Percentiles rank a stretch among this genome's conserved stretches.
Evolutionary conservation across 2,797 vertebrate species (phyloP).

Genomic region (Diceros bicornis): DNA sequence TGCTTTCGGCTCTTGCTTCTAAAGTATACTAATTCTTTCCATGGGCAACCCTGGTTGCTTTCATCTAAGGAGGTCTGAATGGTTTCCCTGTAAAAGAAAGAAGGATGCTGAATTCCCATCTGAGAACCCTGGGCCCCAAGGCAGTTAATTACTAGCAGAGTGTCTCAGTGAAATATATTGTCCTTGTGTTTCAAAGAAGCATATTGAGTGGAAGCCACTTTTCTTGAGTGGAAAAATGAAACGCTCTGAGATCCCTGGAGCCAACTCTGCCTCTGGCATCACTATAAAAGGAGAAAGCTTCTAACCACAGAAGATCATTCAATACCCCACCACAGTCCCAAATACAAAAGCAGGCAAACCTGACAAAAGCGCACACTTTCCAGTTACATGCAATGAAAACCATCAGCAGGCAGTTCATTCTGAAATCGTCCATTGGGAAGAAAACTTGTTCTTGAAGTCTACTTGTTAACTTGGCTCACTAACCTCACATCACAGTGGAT

Average conservation of each 20-base stretch:
- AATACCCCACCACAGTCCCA: background rate
- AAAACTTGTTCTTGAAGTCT: background rate
- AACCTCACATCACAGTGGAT: background rate
- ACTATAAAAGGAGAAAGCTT: background rate
- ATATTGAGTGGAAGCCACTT: background rate
- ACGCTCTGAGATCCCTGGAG: background rate
- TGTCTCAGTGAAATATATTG: slow-evolving; percentile 13
- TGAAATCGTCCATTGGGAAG: background rate
- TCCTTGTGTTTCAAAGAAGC: slow-evolving; percentile 68
- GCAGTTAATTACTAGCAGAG: slow-evolving; percentile 67
- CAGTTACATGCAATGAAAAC: background rate
- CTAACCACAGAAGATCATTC: background rate
- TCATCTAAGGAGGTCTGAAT: slow-evolving; percentile 67
- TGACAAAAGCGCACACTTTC: background rate
- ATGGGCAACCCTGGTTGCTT: slow-evolving; percentile 11
- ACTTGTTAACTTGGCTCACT: slow-evolving; percentile 44
- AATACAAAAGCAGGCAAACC: background rate
- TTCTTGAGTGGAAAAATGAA: slow-evolving; percentile 62
- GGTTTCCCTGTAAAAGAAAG: slow-evolving; percentile 61
- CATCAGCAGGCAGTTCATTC: background rate
- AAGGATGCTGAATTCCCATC: background rate
- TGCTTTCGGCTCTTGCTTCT: slow-evolving; percentile 56
- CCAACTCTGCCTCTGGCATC: background rate
- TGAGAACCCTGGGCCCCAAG: background rate
- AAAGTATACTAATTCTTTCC: slow-evolving; percentile 67